These are phyloP conservation scores for Spilogale gracilis DNA, from an alignment of 2,113 vertebrate genomes.

Conservation along the genomic window DNA sequence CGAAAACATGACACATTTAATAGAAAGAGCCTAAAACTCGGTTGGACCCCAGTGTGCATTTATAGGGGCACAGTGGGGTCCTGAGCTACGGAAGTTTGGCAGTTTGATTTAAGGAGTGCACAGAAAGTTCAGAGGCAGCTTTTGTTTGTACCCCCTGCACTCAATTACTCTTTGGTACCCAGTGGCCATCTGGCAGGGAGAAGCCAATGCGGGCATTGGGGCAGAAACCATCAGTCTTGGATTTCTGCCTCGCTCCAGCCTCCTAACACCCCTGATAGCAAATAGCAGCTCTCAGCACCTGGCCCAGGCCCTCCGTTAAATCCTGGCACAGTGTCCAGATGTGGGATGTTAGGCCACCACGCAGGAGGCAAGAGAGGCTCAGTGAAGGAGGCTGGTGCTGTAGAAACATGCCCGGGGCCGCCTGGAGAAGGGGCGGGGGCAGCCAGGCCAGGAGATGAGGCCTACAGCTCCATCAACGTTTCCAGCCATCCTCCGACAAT, in stretches of 20 bases:
- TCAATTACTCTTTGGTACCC: neutral
- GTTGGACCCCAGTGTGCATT: neutral
- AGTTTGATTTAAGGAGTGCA: neutral
- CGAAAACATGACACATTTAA: neutral
- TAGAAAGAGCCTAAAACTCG: neutral
- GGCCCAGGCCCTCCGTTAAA: neutral
- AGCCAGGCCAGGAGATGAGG: neutral
- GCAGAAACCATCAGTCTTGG: neutral
- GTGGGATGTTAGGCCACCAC: neutral
- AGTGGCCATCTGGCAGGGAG: neutral
- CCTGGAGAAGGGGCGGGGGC: neutral
- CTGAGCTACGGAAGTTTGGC: neutral
- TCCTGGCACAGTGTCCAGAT: neutral
- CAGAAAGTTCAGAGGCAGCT: neutral
- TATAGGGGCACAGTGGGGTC: neutral
- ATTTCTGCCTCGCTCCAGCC: neutral
- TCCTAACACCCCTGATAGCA: neutral
- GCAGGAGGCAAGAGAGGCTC: neutral
- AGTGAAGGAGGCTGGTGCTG: neutral
- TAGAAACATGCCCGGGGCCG: neutral
- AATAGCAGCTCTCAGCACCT: neutral
- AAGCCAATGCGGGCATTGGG: fast-evolving
- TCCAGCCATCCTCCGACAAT: neutral
- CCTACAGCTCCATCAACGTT: neutral
- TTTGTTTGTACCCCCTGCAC: neutral